These are phyloP conservation scores for Eira barbara DNA, from an alignment of 2,113 vertebrate species.

Conservation along the genomic window DNA sequence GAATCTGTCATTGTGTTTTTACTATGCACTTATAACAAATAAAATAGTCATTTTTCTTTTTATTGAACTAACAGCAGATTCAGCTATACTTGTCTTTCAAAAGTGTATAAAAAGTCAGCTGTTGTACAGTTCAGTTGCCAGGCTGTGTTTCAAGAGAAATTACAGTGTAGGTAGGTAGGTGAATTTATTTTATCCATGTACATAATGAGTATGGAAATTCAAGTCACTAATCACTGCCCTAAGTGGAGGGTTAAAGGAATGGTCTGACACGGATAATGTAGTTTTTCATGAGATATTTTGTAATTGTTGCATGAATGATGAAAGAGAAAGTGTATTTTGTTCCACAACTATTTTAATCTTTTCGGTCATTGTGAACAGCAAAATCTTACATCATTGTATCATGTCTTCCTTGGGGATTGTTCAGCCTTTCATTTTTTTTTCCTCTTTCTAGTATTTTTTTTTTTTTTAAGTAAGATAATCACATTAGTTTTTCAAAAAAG, in stretches of 20 bases:
- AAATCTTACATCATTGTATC: not conserved
- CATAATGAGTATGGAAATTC: not conserved
- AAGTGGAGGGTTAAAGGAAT: not conserved
- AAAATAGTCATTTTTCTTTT: constrained; percentile 30
- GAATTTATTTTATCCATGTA: not conserved
- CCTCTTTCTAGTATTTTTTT: not conserved
- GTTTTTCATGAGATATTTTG: not conserved
- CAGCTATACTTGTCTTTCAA: constrained; percentile 26
- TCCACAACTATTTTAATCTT: not conserved
- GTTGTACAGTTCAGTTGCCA: not conserved
- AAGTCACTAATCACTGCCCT: not conserved
- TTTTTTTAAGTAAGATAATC: constrained; percentile 39
- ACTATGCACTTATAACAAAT: not conserved
- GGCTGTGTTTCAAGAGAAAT: constrained; percentile 20
- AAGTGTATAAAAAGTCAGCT: constrained; percentile 13
- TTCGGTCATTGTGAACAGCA: not conserved
- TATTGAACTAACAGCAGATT: constrained; percentile 15
- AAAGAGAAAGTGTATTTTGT: not conserved
- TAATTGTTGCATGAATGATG: not conserved
- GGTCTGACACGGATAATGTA: not conserved
- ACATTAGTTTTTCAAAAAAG: constrained; percentile 13
- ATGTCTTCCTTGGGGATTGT: not conserved
- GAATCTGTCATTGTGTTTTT: not conserved
- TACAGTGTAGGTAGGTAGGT: not conserved
- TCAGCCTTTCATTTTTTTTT: not conserved